phyloP scores from a whole-genome alignment of 2,888 invertebrate species.

The Trissolcus japonicus region DNA sequence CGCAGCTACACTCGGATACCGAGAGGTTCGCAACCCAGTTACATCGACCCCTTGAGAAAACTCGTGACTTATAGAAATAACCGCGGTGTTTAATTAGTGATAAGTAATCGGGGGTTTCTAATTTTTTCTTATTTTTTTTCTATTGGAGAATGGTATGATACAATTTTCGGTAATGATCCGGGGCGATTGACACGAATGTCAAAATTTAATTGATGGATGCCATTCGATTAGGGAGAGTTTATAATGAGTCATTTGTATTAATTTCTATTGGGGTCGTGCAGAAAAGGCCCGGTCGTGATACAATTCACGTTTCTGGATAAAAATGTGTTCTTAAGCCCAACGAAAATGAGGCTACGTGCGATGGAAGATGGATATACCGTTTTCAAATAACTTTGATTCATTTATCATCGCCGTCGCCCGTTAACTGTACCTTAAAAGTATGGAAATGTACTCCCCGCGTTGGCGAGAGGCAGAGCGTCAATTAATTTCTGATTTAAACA shows the following conservation, averaged over 20 bases:
- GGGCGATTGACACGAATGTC: slow-evolving; percentile 5
- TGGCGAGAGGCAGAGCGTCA: too few relatives aligned
- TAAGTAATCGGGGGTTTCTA: not conserved
- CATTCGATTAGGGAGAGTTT: not conserved
- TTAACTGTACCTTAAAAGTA: slow-evolving; percentile 18
- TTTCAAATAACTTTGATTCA: slow-evolving; percentile 19
- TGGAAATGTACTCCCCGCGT: too few relatives aligned
- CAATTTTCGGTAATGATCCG: not conserved
- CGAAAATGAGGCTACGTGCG: slow-evolving; percentile 14
- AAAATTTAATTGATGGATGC: slow-evolving; percentile 9
- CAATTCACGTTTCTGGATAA: not conserved
- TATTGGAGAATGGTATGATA: not conserved
- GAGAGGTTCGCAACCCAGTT: slow-evolving; percentile 40
- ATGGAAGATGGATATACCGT: slow-evolving; percentile 15
- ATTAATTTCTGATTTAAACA: too few relatives aligned
- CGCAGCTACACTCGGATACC: slow-evolving; percentile 45
- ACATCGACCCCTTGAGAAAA: not conserved
- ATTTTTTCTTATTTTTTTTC: not conserved
- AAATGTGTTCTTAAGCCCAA: not conserved
- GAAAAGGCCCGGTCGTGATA: not conserved
- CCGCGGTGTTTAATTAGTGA: not conserved
- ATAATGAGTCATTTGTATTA: slow-evolving; percentile 1
- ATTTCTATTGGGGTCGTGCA: slow-evolving; percentile 6
- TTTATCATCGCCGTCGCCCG: slow-evolving; percentile 25
- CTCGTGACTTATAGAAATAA: not conserved